Evolutionary conservation across 2,797 vertebrate species (phyloP), one percentile per base, ranked within the genome.

Genomic region (Vultur gryphus): DNA sequence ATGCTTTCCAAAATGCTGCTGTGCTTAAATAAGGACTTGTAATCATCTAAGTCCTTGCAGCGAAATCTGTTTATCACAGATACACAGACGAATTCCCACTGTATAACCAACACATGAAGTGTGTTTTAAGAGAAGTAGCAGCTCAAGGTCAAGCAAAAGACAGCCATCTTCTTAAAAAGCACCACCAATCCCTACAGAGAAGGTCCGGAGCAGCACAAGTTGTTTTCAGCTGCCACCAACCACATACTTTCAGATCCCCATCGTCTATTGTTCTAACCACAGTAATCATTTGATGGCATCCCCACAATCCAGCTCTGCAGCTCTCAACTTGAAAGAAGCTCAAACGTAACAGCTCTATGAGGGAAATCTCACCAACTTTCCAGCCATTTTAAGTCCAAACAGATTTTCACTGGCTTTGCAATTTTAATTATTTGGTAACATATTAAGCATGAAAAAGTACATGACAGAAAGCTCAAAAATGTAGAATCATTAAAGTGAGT

Each of bases 31-130:
- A n/a, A 46, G 55, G 37, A 20, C n/a, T 13, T 26, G 13, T 2
- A n/a, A 37, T 7, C 21, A 1, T 8, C 7, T 2, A 33, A 44
- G 73, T 49, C n/a, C 39, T 37, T 35, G 69, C 70, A 69, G 69
- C 41, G 59, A 17, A 29, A n/a, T n/a, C 39, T 7, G 3, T 25
- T 41, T 26, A 13, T 11, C 73, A 31, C 28, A 58, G 70, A 33
- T 4, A 77, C 26, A 9, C 59, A 75, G 37, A 12, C 4, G 1
- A 21, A 43, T 4, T 23, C 52, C 19, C 20, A 13, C 7, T 1
- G 20, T 2, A 4, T 1, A 35, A 44, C 21, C 31, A 51, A 43
- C 54, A 19, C 0, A 0, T 5, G 43, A 43, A 12, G 11, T 0
- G 19, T 8, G 4, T 26, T 85, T 61, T 7, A 35, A 35, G 76